phyloP scores from a whole-genome alignment of 2,113 vertebrate species.

The Psophia crepitans region DNA sequence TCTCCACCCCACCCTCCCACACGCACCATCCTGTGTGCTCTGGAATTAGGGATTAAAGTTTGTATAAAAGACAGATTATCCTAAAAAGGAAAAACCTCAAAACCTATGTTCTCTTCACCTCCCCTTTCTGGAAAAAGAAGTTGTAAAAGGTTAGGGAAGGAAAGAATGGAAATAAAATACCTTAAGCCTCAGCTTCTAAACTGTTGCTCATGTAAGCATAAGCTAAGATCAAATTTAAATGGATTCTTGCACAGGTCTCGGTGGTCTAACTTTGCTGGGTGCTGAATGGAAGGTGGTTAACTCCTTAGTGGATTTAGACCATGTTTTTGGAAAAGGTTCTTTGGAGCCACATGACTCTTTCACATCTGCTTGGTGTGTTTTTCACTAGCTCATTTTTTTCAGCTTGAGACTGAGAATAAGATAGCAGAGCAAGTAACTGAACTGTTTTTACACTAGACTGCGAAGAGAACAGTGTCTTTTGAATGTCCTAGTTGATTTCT shows the following conservation, averaged over 20 bases:
- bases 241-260: background rate
- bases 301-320: background rate
- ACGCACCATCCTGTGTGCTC: constrained; percentile 4
- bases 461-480: background rate
- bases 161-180: constrained; percentile 28
- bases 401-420: background rate
- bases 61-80: constrained; percentile 45
- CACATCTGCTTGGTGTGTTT: background rate
- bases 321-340: background rate
- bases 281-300: background rate
- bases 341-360: background rate
- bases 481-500: background rate
- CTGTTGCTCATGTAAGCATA: background rate
- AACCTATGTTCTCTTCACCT: background rate
- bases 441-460: background rate
- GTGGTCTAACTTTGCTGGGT: background rate
- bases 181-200: background rate
- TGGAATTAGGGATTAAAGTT: constrained; percentile 62
- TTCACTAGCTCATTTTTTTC: background rate
- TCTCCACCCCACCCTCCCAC: constrained; percentile 32
- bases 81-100: background rate
- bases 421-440: background rate
- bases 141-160: background rate
- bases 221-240: constrained; percentile 11
- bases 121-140: background rate